These are phyloP conservation scores for Gracilinanus agilis DNA, from an alignment of 2,113 vertebrate species.

Conservation along the genomic window DNA sequence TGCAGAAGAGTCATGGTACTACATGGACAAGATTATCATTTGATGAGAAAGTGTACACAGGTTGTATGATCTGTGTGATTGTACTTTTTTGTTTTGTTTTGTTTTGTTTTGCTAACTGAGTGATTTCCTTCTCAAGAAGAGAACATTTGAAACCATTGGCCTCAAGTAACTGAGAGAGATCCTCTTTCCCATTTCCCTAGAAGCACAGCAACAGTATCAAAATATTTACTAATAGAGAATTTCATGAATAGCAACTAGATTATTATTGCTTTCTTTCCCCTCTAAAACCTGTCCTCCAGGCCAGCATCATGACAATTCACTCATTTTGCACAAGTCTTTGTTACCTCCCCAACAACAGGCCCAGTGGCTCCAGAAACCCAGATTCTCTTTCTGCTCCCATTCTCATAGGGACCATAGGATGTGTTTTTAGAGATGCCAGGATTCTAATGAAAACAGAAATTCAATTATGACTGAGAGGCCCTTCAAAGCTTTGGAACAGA, in stretches of 20 bases:
- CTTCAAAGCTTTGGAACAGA: not conserved
- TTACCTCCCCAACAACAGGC: conserved; percentile 91
- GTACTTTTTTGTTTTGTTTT: too few species aligned
- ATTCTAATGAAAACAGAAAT: conserved; percentile 84
- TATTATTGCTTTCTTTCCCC: not conserved
- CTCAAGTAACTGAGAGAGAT: not conserved
- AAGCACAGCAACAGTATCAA: not conserved
- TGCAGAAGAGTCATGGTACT: not conserved
- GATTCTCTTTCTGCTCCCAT: conserved; percentile 81
- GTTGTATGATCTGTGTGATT: not conserved
- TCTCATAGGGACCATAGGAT: conserved; percentile 82
- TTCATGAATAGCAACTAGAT: not conserved
- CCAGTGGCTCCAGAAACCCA: conserved; percentile 89
- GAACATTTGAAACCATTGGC: not conserved
- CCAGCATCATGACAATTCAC: not conserved
- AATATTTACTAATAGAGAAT: not conserved
- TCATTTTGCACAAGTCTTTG: not conserved
- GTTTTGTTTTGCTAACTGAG: not conserved
- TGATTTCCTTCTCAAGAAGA: not conserved
- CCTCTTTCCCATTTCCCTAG: not conserved
- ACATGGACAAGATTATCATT: not conserved
- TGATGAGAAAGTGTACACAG: not conserved
- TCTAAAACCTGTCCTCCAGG: conserved; percentile 8
- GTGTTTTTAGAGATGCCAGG: conserved; percentile 86
- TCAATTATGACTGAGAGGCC: not conserved